Evolutionary conservation across 1,140 invertebrate genomes (phyloP), one percentile per base, ranked within the genome.

Genomic region (Apis cerana): DNA sequence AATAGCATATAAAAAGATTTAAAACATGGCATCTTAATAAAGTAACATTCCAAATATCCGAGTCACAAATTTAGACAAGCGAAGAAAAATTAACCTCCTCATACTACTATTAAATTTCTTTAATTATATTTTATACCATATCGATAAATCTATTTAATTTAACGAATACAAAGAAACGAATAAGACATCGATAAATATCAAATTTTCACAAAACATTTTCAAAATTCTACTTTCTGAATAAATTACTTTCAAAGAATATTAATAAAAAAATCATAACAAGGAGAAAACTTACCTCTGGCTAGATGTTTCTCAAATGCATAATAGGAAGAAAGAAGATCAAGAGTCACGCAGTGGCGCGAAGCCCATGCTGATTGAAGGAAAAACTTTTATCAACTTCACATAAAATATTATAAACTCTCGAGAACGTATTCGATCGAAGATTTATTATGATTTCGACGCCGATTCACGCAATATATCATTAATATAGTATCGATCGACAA

Each of bases 231-330:
- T 33, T 27, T 23, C 67, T 10, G 21, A 50, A 72, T 15, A 43
- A 56, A 43, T 17, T n/a, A 33, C n/a, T 48, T 48, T 2, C 21
- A 50, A 21, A 61, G 9, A 23, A 13, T 27, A 13, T 1, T 61
- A 50, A 7, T 10, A n/a, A 48, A n/a, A 2, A 27, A n/a, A 52
- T 19, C 1, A 1, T 9, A n/a, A 54, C 7, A 27, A 9, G 13
- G 19, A 48, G 33, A 17, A 17, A 21, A 67, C 75, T 65, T 27
- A 83, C 68, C 65, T 83, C 33, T 56, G 61, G 59, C 62, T 19
- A 68, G 58, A 52, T 12, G 54, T 50, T 48, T 48, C 61, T 71
- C 27, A 43, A 70, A 70, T 71, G 59, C 75, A 83, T 78, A 23
- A 27, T 83, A 75, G 15, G 19, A 4, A 33, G 0, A 43, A 33